Conservation (phyloP, 2,888 invertebrate species). For the Ophioninae sp. region DNA sequence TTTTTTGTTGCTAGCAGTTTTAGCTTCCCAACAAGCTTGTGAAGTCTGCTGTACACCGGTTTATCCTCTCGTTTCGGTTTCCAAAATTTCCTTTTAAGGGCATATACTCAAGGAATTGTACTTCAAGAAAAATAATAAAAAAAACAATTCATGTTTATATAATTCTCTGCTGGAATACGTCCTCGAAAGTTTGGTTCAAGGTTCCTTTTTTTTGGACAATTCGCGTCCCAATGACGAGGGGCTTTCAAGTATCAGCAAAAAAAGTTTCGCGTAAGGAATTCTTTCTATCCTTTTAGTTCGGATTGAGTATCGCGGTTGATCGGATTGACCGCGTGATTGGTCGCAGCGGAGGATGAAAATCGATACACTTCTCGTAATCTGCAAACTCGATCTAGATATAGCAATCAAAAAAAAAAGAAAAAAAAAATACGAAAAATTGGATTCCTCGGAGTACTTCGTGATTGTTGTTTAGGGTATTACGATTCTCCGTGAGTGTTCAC, state of each 20-base stretch:
- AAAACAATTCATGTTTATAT: no score
- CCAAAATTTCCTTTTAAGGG: not conserved
- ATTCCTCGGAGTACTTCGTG: not conserved
- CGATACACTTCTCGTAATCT: not conserved
- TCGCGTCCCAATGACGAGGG: not conserved
- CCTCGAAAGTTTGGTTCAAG: conserved; percentile 7
- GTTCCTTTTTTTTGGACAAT: not conserved
- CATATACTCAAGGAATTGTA: not conserved
- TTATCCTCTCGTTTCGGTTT: no score
- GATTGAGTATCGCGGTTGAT: not conserved
- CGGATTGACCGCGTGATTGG: not conserved
- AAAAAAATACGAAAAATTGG: not conserved
- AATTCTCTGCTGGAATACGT: no score
- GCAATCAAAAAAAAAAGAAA: not conserved
- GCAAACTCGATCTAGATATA: not conserved
- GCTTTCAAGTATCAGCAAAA: not conserved
- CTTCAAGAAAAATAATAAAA: no score
- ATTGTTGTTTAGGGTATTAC: not conserved
- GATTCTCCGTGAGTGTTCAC: not conserved
- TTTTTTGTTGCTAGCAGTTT: no score
- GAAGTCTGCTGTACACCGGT: no score
- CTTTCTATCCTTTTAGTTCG: not conserved
- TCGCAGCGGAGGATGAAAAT: not conserved
- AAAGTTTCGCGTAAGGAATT: not conserved
- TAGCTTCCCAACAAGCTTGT: no score